Conservation (phyloP, 2,113 vertebrate species). For the Xiphias gladius region DNA sequence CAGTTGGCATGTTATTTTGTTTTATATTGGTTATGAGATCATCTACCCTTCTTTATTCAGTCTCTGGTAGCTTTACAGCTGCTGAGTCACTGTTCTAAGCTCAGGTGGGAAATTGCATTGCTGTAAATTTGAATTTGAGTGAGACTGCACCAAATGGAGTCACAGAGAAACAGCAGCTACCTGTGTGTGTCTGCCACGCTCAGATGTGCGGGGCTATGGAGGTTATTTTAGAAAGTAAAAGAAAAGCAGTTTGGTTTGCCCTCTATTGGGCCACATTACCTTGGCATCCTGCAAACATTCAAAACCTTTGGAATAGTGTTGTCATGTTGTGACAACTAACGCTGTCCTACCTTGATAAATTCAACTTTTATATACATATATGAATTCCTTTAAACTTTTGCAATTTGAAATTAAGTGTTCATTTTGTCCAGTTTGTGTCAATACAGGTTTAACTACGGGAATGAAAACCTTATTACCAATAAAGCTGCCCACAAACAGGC, state of each 20-base stretch:
- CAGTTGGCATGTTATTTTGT: neutral
- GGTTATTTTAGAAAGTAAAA: constrained; percentile 52
- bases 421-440: constrained; percentile 24
- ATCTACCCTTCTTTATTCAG: constrained; percentile 5
- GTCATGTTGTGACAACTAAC: constrained; percentile 30
- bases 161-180: constrained; percentile 36
- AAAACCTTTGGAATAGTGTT: constrained; percentile 24
- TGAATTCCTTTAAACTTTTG: constrained; percentile 15
- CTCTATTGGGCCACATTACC: constrained; percentile 15
- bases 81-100: constrained; percentile 18
- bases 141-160: constrained; percentile 38
- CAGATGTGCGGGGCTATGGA: constrained; percentile 50
- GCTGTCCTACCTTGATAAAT: constrained; percentile 7
- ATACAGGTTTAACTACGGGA: neutral
- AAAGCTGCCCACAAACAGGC: constrained; percentile 15
- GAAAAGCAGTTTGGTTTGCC: constrained; percentile 13
- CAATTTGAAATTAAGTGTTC: constrained; percentile 2
- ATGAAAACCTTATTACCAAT: neutral
- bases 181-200: constrained; percentile 59
- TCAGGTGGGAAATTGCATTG: constrained; percentile 59
- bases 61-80: neutral
- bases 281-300: neutral
- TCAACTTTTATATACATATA: constrained; percentile 17
- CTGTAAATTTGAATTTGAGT: constrained; percentile 61
- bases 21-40: constrained; percentile 18